phyloP scores from a whole-genome alignment of 2,797 vertebrate species.

The Aselliscus stoliczkanus region DNA sequence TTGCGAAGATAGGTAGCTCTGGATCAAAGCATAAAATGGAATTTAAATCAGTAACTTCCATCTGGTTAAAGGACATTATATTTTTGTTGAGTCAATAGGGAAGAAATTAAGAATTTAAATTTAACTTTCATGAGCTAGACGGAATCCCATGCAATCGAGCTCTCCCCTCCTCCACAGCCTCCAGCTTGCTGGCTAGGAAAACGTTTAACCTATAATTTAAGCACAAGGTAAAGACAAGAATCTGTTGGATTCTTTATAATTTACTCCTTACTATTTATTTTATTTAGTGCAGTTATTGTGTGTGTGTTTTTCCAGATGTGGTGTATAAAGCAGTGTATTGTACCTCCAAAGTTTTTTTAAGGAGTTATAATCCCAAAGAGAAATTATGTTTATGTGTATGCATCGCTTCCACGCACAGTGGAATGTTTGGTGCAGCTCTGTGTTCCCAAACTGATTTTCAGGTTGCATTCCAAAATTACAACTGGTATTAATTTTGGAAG shows the following conservation, averaged over 20 bases:
- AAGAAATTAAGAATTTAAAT: not conserved
- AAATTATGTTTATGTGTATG: not conserved
- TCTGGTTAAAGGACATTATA: not conserved
- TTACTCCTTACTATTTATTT: not conserved
- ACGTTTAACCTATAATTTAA: constrained; percentile 26
- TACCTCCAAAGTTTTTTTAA: not conserved
- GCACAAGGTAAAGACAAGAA: constrained; percentile 8
- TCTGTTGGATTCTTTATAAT: not conserved
- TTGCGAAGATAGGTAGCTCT: not conserved
- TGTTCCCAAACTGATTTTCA: not conserved
- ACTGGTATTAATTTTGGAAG: not conserved
- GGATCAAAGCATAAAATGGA: constrained; percentile 24
- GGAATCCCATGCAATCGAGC: not conserved
- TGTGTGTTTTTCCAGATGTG: not conserved
- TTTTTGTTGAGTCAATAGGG: not conserved
- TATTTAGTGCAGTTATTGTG: not conserved
- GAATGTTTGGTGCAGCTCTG: not conserved
- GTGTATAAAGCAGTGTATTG: not conserved
- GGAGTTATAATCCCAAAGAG: not conserved
- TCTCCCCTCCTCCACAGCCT: not conserved
- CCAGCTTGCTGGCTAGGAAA: not conserved
- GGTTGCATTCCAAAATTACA: not conserved
- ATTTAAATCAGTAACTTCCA: constrained; percentile 33
- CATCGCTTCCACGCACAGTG: not conserved
- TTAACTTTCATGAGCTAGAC: constrained; percentile 6